Conservation (phyloP, 2,888 invertebrate species). For the Arge pagana region DNA sequence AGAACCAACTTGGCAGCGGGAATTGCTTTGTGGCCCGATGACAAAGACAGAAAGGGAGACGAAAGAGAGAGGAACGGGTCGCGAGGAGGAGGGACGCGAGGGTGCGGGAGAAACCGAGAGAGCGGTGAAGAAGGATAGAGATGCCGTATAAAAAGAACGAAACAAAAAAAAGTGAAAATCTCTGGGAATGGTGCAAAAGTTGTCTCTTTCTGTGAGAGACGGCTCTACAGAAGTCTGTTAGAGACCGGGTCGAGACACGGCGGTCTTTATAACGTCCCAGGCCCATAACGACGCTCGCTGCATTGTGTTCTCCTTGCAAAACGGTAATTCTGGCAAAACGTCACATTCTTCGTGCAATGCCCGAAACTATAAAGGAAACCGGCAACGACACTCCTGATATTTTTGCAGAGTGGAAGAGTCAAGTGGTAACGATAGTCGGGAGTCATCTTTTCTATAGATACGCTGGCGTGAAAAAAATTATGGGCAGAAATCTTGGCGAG, state of each 20-base stretch:
- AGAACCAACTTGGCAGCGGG: background rate
- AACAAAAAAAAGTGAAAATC: slow-evolving; percentile 8
- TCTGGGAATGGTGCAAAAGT: slow-evolving; percentile 3
- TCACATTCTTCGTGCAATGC: slow-evolving; percentile 33
- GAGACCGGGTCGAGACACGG: slow-evolving; percentile 34
- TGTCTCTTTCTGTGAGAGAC: slow-evolving; percentile 11
- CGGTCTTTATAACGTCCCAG: slow-evolving; percentile 44
- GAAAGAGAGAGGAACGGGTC: slow-evolving; percentile 19
- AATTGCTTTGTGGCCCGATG: background rate
- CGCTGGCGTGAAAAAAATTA: no score
- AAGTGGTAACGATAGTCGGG: no score
- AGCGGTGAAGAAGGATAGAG: background rate
- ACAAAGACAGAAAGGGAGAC: background rate
- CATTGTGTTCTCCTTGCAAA: slow-evolving; percentile 37
- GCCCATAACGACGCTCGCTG: slow-evolving; percentile 45
- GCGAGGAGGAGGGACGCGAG: no score
- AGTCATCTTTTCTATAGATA: no score
- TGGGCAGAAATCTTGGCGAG: slow-evolving; percentile 27
- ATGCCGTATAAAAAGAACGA: slow-evolving; percentile 6
- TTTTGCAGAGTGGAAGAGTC: background rate
- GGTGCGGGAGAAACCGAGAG: slow-evolving; percentile 10
- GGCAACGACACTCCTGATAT: slow-evolving; percentile 32
- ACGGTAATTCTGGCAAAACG: slow-evolving; percentile 27
- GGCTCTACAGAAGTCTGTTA: slow-evolving; percentile 14
- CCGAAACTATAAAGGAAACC: slow-evolving; percentile 40